phyloP scores from a whole-genome alignment of 2,797 vertebrate genomes.

The Ateles fusciceps region DNA sequence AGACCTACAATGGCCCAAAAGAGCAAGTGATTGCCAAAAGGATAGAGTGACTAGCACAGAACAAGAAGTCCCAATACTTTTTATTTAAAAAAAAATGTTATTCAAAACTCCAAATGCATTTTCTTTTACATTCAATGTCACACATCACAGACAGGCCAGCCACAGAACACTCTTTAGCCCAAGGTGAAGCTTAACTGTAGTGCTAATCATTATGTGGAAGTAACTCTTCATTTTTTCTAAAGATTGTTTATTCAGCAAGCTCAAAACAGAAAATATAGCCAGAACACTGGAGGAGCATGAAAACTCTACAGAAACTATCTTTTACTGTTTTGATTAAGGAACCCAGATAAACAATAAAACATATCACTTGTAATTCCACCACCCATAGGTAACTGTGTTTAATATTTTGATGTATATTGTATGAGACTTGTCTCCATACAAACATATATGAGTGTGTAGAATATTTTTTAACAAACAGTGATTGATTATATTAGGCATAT shows the following conservation, averaged over 20 bases:
- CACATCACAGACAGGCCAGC: neutral
- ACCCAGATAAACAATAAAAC: neutral
- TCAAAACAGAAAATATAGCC: neutral
- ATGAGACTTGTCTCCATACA: neutral
- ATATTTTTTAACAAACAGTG: neutral
- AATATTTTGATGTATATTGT: neutral
- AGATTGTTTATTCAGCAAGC: neutral
- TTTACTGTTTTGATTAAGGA: slow-evolving; percentile 2
- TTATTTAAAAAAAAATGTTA: slow-evolving; percentile 22
- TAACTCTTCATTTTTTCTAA: slow-evolving; percentile 1
- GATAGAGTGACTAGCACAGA: slow-evolving; percentile 51
- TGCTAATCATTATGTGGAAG: neutral
- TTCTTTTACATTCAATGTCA: neutral
- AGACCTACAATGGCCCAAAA: slow-evolving; percentile 44
- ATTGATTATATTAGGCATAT: neutral
- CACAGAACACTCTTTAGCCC: neutral
- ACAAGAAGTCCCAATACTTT: slow-evolving; percentile 17
- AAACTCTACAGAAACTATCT: neutral
- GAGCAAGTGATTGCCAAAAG: slow-evolving; percentile 56
- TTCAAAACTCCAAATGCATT: slow-evolving; percentile 29
- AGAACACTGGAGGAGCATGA: neutral
- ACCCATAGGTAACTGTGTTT: neutral
- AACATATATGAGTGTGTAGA: neutral
- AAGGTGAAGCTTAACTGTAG: neutral
- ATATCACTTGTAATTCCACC: neutral